phyloP scores from a whole-genome alignment of 2,113 vertebrate genomes.

The Xiphophorus maculatus region DNA sequence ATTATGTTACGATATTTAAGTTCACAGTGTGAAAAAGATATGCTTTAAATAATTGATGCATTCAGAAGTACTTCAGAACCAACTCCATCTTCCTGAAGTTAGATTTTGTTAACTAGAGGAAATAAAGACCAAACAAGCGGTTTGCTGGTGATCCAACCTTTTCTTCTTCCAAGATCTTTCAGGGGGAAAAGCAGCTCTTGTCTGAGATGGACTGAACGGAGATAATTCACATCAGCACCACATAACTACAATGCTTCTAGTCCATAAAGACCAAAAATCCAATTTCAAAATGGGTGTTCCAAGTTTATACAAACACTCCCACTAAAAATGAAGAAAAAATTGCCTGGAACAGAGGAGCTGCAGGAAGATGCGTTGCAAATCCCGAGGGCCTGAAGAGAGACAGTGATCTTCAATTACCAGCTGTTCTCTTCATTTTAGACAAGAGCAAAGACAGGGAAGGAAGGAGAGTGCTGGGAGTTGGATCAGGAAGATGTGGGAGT shows the following conservation, averaged over 20 bases:
- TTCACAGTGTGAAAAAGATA: neutral
- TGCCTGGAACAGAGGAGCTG: constrained; percentile 66
- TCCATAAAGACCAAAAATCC: constrained; percentile 78
- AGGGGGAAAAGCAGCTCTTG: constrained; percentile 58
- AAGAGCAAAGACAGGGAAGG: constrained; percentile 57
- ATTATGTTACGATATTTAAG: neutral
- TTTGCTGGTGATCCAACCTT: neutral
- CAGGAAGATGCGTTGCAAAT: constrained; percentile 65
- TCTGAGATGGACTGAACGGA: constrained; percentile 42
- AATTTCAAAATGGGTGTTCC: constrained; percentile 73
- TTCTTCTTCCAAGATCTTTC: constrained; percentile 16
- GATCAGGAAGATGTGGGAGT: neutral
- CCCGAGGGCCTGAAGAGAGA: constrained; percentile 77
- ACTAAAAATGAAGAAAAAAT: constrained; percentile 59
- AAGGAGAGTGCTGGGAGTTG: constrained; percentile 22
- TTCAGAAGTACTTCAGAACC: neutral
- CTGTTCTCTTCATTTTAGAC: constrained; percentile 81
- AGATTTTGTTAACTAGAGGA: constrained; percentile 14
- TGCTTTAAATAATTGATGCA: neutral
- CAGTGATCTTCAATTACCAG: constrained; percentile 86
- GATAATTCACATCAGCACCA: constrained; percentile 62
- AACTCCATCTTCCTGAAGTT: constrained; percentile 2
- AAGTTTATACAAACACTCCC: constrained; percentile 61
- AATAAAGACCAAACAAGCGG: constrained; percentile 20
- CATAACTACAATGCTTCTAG: constrained; percentile 64